phyloP scores from a whole-genome alignment of 2,797 vertebrate genomes.

The Cygnus olor region DNA sequence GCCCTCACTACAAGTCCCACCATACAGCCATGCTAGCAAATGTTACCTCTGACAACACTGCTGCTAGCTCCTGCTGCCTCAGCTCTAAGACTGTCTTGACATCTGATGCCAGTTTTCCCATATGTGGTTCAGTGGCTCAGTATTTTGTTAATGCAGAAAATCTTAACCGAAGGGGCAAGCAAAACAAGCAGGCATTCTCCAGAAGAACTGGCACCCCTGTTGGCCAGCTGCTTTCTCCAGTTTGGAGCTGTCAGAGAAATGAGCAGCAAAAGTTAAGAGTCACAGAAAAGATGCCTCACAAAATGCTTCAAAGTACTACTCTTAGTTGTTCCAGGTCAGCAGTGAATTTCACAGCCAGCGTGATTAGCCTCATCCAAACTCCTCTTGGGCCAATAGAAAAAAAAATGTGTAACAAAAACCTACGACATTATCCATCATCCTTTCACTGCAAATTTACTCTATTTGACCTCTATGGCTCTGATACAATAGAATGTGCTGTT shows the following conservation, averaged over 20 bases:
- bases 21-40: background rate
- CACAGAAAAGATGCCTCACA: background rate
- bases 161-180: background rate
- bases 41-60: background rate
- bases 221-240: background rate
- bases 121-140: rapidly evolving
- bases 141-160: background rate
- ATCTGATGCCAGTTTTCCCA: background rate
- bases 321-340: background rate
- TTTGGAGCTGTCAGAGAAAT: background rate
- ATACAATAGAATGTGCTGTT: background rate
- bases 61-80: background rate
- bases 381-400: background rate
- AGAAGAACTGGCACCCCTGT: background rate
- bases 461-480: background rate
- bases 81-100: background rate
- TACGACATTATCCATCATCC: background rate
- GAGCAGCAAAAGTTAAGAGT: background rate
- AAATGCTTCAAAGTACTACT: background rate
- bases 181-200: background rate
- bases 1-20: background rate
- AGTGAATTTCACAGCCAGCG: background rate
- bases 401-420: background rate
- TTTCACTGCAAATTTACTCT: background rate
- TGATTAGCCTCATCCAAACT: background rate